phyloP scores from a whole-genome alignment of 2,797 vertebrate genomes.

The Pantherophis alleghaniensis region DNA sequence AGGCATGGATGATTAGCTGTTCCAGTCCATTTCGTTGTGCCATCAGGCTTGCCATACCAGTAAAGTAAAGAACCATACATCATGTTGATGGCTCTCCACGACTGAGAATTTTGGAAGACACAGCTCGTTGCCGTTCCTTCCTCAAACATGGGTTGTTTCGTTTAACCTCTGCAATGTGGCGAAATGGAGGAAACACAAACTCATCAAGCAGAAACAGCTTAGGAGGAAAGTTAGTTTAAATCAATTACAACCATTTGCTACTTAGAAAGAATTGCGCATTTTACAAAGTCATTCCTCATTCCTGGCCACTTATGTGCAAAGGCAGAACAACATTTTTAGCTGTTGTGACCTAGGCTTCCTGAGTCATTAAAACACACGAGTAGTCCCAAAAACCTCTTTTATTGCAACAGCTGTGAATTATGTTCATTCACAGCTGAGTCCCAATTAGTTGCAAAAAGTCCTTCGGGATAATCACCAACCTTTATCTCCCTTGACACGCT shows the following conservation, averaged over 20 bases:
- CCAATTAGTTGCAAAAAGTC: too few species aligned
- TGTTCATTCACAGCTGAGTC: too few species aligned
- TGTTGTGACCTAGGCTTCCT: too few species aligned
- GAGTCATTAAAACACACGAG: too few species aligned
- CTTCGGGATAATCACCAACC: too few species aligned
- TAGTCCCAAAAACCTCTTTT: too few species aligned
- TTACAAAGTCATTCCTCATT: neutral
- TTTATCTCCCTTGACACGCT: too few species aligned
- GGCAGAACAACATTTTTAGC: neutral
- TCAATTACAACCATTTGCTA: neutral
- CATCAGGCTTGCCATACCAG: neutral
- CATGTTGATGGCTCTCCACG: conserved; percentile 16
- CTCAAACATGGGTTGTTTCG: neutral
- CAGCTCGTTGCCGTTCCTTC: neutral
- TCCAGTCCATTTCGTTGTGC: neutral
- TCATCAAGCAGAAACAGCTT: neutral
- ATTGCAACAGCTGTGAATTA: too few species aligned
- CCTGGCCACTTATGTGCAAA: neutral
- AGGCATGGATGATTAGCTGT: neutral
- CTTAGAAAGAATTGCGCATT: neutral
- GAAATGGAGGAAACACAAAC: neutral
- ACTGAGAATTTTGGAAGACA: conserved; percentile 1
- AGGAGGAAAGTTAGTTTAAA: neutral
- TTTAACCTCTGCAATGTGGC: neutral
- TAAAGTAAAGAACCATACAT: conserved; percentile 8